Percentiles rank a stretch among this genome's conserved stretches.
These are phyloP conservation scores for Damaliscus lunatus DNA, from an alignment of 2,113 vertebrate genomes.

Conservation along the genomic window DNA sequence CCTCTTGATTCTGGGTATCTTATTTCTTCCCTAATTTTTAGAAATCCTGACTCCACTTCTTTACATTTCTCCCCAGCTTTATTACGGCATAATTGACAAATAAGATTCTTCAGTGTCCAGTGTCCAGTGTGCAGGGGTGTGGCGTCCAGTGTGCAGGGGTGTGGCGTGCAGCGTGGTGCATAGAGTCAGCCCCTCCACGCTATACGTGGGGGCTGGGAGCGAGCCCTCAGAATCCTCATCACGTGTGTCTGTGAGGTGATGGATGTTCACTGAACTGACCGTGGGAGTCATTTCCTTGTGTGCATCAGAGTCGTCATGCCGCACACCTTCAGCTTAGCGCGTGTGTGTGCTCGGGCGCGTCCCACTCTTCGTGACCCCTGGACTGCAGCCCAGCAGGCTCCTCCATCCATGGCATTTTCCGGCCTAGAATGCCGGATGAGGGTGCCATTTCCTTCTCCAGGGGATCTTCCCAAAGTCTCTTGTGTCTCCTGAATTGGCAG, in stretches of 20 bases:
- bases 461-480: neutral
- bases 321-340: neutral
- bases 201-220: neutral
- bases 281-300: neutral
- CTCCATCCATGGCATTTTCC: neutral
- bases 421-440: neutral
- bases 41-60: neutral
- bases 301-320: fast-evolving
- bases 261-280: neutral
- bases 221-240: neutral
- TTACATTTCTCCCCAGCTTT: neutral
- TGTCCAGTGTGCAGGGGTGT: neutral
- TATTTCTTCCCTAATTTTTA: neutral
- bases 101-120: neutral
- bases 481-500: neutral
- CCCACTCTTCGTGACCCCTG: neutral
- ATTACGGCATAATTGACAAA: neutral
- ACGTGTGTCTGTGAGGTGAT: neutral
- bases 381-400: neutral
- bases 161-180: no score
- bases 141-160: neutral
- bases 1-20: neutral
- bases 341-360: neutral
- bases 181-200: fast-evolving
- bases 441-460: neutral